A percentile compares a stretch with the other conserved stretches of the same genome.
Evolutionary conservation across 2,113 vertebrate species (phyloP).

Genomic region (Pampusana beccarii): DNA sequence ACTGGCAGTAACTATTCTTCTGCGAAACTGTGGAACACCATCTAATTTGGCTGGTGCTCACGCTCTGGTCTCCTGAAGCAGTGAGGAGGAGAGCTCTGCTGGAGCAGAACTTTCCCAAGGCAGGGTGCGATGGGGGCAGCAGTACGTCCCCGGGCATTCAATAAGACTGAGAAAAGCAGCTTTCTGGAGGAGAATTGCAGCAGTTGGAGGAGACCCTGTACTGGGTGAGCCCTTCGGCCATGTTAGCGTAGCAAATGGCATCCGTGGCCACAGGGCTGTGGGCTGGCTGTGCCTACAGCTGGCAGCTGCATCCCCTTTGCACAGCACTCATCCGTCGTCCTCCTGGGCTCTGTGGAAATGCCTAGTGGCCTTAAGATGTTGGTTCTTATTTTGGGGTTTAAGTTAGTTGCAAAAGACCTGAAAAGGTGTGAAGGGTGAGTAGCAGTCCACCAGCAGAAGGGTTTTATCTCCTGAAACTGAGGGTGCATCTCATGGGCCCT

Average conservation of each 20-base stretch:
- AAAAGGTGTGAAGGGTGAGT: not conserved
- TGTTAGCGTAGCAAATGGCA: not conserved
- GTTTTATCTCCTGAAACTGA: not conserved
- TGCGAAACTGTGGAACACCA: not conserved
- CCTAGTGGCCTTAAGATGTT: not conserved
- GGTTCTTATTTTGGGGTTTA: not conserved
- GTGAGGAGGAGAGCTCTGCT: not conserved
- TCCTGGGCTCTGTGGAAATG: not conserved
- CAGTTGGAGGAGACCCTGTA: not conserved
- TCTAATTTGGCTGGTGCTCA: not conserved
- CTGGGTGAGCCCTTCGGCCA: not conserved
- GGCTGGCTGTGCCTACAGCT: not conserved
- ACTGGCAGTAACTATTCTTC: not conserved
- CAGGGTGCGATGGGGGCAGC: not conserved
- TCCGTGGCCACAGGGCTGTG: rapidly evolving
- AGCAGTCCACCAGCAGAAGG: not conserved
- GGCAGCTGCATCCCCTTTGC: not conserved
- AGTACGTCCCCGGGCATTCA: not conserved
- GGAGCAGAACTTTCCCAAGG: not conserved
- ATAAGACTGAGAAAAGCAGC: not conserved
- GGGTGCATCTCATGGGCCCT: not conserved
- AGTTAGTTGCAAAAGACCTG: not conserved
- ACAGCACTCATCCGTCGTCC: rapidly evolving
- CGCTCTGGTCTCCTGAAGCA: not conserved
- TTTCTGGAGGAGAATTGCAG: not conserved